These are phyloP conservation scores for Homarus gammarus DNA, from an alignment of 2,888 invertebrate species.

Conservation along the genomic window DNA sequence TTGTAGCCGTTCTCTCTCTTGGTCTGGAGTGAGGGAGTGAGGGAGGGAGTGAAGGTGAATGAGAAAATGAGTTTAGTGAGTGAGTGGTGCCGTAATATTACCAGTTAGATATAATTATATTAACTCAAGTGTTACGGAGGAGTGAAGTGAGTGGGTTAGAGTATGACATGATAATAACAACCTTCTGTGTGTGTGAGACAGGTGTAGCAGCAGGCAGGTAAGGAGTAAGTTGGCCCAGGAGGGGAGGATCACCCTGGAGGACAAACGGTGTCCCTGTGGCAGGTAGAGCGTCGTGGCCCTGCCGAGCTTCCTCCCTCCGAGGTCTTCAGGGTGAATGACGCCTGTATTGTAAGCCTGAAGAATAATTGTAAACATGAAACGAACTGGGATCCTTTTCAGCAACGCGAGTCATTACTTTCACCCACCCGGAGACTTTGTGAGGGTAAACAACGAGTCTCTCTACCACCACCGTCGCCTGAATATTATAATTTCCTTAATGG, in stretches of 20 bases:
- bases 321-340: constrained; percentile 44
- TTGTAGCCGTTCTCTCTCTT: too few relatives aligned
- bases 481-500: constrained; percentile 65
- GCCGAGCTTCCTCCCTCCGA: constrained; percentile 4
- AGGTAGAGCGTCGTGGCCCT: constrained; percentile 28
- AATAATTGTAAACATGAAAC: constrained; percentile 65
- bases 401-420: constrained; percentile 57
- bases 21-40: too few relatives aligned
- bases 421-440: constrained; percentile 54
- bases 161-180: too few relatives aligned
- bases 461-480: constrained; percentile 58
- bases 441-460: constrained; percentile 42
- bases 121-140: too few relatives aligned
- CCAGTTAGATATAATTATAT: too few relatives aligned
- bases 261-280: constrained; percentile 2
- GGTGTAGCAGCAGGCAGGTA: too few relatives aligned
- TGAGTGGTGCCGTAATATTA: too few relatives aligned
- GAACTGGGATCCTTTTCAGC: constrained; percentile 56
- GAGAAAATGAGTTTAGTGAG: too few relatives aligned
- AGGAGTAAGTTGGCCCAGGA: too few relatives aligned
- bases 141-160: too few relatives aligned
- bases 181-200: too few relatives aligned
- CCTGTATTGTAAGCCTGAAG: constrained; percentile 54
- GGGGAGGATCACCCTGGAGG: not conserved
- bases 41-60: too few relatives aligned